Evolutionary conservation across 2,797 vertebrate genomes (phyloP), one percentile per base, ranked within the genome.

Genomic region (Monodelphis domestica): DNA sequence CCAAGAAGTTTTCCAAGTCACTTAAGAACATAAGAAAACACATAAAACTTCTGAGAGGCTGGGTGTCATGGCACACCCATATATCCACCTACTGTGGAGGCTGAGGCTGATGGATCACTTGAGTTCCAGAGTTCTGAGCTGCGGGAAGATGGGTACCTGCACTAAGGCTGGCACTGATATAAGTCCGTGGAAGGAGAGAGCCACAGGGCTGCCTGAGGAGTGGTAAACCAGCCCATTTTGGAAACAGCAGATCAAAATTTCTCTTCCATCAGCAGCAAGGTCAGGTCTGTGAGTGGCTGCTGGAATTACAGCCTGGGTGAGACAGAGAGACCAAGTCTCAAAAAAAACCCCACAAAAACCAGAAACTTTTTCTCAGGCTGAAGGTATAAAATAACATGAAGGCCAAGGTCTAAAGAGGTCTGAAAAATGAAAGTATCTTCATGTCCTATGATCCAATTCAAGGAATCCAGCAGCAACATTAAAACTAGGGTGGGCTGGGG

Each of bases 11-110:
- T 9, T 17, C 50, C n/a, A 4, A 0, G 0, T 21, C 11, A 84
- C 1, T 26, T 1, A 28, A 21, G 26, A 45, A 53, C 0, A 0
- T 53, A 5, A 28, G 29, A 0, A 33, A 1, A 3, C 2, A 89
- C n/a, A 3, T 52, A 54, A 50, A 38, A 84, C n/a, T 84, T 84
- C 70, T 50, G 70, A 84, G 29, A 5, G 11, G 51, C 24, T 0
- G 55, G 1, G 33, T 7, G 6, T n/a, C 38, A 7, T 0, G 2
- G 50, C 53, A 12, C 21, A 26, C 24, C 17, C 63, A 45, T 28
- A 26, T 33, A n/a, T 17, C n/a, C 54, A n/a, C 54, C 38, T n/a
- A 4, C n/a, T 54, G 54, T 87, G 50, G 11, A 38, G 33, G 53
- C 30, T 54, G 17, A 54, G 29, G 30, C 17, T 29, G 51, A 52